Base-by-base conservation (phyloP, 1,140 invertebrate genomes). In the Campoletis sonorensis region DNA sequence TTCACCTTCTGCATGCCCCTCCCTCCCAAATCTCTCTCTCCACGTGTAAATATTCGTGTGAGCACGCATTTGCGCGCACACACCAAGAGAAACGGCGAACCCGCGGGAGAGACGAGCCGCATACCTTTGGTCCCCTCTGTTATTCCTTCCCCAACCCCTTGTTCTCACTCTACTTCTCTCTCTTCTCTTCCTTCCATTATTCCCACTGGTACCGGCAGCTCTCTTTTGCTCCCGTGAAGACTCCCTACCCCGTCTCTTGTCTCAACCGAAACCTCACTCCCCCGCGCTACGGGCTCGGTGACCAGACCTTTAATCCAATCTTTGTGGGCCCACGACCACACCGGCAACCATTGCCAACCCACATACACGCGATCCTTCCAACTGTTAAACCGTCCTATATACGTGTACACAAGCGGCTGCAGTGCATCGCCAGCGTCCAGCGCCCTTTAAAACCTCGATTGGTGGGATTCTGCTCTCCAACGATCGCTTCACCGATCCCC, bases 251-350 rank as follows among this genome's bases (percentile, higher is more conserved):
- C 83, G 23, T 16, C 84, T 83, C 85, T 86, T 88, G 84, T 86
- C 87, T 85, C 84, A 84, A 83, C 83, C 82, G 82, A 87, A 89
- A 87, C 86, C 81, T 82, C 82, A 84, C 81, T 79, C 83, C 70
- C 79, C 83, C 79, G n/a, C 79, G 79, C 70, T 64, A 58, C 79
- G 77, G 80, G 81, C 83, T 82, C 76, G 79, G 5, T 85, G 80
- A 78, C 71, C 85, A 86, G 88, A 88, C 89, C 88, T 90, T 89
- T 89, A 89, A 90, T 88, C 88, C 88, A 86, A 89, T 89, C 84
- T 86, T 83, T 84, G 81, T 85, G n/a, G 64, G 13, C 21, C 11
- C 37, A 23, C 70, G n/a, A 72, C 30, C 33, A 70, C 33, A 37
- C 61, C 23, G 8, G 11, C 61, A 64, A 64, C 61, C 23, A 64